A percentile compares a stretch with the other conserved stretches of the same genome.
Evolutionary conservation across 2,113 vertebrate species (phyloP).

Genomic region (Acanthochromis polyacanthus): DNA sequence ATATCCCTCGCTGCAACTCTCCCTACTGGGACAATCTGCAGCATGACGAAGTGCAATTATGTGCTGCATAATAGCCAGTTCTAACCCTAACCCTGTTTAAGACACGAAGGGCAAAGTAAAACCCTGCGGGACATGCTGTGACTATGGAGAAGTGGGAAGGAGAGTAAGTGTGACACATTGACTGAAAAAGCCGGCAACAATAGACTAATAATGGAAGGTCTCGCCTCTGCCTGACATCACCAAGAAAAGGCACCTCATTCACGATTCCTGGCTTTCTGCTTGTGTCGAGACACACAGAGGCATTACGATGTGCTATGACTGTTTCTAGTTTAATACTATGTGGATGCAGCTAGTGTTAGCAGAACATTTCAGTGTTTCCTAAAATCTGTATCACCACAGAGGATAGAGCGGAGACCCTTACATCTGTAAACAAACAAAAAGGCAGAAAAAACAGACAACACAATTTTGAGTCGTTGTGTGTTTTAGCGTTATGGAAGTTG

Average conservation of each 20-base stretch:
- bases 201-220: constrained; percentile 77
- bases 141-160: constrained; percentile 73
- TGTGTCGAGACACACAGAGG: constrained; percentile 43
- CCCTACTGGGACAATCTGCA: constrained; percentile 76
- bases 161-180: constrained; percentile 75
- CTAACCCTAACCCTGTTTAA: constrained; percentile 78
- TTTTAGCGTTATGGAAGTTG: constrained; percentile 20
- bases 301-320: constrained; percentile 38
- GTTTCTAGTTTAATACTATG: constrained; percentile 30
- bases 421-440: too few relatives aligned
- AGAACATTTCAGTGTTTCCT: constrained; percentile 33
- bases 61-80: constrained; percentile 77
- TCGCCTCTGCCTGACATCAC: constrained; percentile 65
- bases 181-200: constrained; percentile 71
- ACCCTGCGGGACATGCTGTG: constrained; percentile 64
- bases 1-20: constrained; percentile 59
- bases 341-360: constrained; percentile 28
- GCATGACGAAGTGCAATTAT: constrained; percentile 82
- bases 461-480: constrained; percentile 10
- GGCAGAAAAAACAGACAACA: constrained; percentile 8
- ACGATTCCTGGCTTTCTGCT: constrained; percentile 42
- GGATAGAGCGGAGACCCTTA: background rate
- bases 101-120: constrained; percentile 71
- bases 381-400: constrained; percentile 11
- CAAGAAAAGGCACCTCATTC: constrained; percentile 57